Evolutionary conservation across 2,888 invertebrate species (phyloP).

Genomic region (Euplexia lucipara): DNA sequence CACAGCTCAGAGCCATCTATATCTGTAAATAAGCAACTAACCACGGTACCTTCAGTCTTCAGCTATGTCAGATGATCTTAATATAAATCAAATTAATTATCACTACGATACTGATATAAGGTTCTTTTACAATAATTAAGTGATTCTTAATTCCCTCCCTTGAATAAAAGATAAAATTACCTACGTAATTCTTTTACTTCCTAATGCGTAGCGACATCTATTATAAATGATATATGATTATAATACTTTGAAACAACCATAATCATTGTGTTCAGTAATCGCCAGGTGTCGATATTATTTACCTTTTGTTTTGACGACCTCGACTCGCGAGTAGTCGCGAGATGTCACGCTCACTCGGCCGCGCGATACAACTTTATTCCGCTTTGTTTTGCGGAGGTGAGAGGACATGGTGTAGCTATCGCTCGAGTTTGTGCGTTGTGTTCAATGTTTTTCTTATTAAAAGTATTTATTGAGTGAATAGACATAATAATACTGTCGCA

Average conservation of each 20-base stretch:
- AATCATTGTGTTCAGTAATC: conserved; percentile 49
- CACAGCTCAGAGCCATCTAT: no score
- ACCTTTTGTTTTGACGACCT: conserved; percentile 75
- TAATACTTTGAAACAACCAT: conserved; percentile 39
- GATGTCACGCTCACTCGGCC: conserved; percentile 67
- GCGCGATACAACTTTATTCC: conserved; percentile 77
- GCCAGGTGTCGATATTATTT: conserved; percentile 75
- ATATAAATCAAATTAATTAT: neutral
- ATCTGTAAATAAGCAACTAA: conserved; percentile 10
- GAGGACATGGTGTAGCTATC: conserved; percentile 78
- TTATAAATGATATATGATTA: conserved; percentile 17
- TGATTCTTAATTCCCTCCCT: neutral
- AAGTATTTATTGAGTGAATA: conserved; percentile 83
- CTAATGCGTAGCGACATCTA: conserved; percentile 56
- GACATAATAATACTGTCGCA: conserved; percentile 70
- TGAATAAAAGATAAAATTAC: neutral
- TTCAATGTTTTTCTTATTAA: conserved; percentile 85
- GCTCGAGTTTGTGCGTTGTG: conserved; percentile 76
- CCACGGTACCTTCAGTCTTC: neutral
- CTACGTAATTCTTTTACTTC: neutral
- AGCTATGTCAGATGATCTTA: no score
- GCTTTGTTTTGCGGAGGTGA: conserved; percentile 91
- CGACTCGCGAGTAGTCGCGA: conserved; percentile 75
- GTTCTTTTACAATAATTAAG: neutral
- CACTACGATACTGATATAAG: accelerated